Evolutionary conservation across 2,797 vertebrate species (phyloP).

Genomic region (Lacerta bilineata): DNA sequence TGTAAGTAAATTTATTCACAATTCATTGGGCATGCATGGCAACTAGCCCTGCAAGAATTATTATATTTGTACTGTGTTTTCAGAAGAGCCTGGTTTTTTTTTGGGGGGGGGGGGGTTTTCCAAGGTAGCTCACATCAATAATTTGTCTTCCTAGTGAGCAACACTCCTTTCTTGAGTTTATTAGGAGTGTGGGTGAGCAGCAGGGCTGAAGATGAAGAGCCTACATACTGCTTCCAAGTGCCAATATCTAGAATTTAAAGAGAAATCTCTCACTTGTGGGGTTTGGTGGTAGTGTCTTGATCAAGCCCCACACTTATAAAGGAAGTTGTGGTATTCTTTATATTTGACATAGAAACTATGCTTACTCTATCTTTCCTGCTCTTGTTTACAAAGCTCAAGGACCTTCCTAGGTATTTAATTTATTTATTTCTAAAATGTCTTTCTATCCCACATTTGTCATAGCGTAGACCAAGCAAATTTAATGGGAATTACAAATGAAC

Average conservation of each 20-base stretch:
- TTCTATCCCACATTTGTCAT: too few relatives aligned
- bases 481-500: too few relatives aligned
- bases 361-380: background rate
- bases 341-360: background rate
- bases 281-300: background rate
- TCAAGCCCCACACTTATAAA: background rate
- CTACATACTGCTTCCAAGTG: background rate
- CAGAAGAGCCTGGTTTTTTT: background rate
- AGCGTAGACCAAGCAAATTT: too few relatives aligned
- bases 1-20: slow-evolving; percentile 17
- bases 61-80: background rate
- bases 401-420: background rate
- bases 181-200: background rate
- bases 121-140: slow-evolving; percentile 1
- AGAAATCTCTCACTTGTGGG: too few relatives aligned
- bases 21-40: background rate
- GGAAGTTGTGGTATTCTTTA: background rate
- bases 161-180: background rate
- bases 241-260: background rate
- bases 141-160: background rate
- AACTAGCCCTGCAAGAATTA: background rate
- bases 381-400: background rate
- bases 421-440: too few relatives aligned
- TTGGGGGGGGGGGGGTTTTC: rapidly evolving
- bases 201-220: background rate